Conservation (phyloP, 2,797 vertebrate genomes). For the Hylomyscus alleni region DNA sequence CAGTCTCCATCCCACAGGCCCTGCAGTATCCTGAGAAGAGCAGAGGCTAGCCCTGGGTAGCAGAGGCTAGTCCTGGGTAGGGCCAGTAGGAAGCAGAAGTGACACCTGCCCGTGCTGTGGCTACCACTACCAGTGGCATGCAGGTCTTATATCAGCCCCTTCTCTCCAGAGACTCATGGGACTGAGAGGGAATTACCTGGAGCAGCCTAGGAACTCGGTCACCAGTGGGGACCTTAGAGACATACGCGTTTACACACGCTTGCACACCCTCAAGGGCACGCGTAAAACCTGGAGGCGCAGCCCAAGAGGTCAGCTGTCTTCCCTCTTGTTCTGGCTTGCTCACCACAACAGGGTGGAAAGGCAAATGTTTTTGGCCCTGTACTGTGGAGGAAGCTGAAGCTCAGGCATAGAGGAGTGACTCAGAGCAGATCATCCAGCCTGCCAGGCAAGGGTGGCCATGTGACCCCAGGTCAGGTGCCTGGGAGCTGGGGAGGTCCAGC, state of each 20-base stretch:
- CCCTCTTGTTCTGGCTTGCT: neutral
- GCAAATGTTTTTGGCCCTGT: neutral
- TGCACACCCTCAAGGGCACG: rapidly evolving
- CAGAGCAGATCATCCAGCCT: neutral
- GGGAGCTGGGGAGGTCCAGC: neutral
- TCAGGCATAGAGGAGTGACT: constrained; percentile 35
- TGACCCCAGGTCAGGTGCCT: neutral
- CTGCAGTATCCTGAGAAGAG: neutral
- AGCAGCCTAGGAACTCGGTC: neutral
- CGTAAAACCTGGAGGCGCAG: rapidly evolving
- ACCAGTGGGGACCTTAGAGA: neutral
- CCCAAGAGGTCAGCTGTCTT: neutral
- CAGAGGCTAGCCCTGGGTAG: neutral
- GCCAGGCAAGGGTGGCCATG: neutral
- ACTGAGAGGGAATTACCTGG: neutral
- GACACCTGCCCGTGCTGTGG: neutral
- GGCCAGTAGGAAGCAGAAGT: neutral
- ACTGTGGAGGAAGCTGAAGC: neutral
- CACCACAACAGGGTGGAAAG: neutral
- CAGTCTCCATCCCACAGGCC: neutral
- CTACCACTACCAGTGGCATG: neutral
- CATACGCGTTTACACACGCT: rapidly evolving
- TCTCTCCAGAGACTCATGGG: neutral
- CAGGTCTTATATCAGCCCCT: neutral
- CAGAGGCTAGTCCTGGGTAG: neutral